Percentiles rank a stretch among this genome's conserved stretches.
These are phyloP conservation scores for Pseudanteris insignis DNA, from an alignment of 2,888 invertebrate species.

Conservation along the genomic window DNA sequence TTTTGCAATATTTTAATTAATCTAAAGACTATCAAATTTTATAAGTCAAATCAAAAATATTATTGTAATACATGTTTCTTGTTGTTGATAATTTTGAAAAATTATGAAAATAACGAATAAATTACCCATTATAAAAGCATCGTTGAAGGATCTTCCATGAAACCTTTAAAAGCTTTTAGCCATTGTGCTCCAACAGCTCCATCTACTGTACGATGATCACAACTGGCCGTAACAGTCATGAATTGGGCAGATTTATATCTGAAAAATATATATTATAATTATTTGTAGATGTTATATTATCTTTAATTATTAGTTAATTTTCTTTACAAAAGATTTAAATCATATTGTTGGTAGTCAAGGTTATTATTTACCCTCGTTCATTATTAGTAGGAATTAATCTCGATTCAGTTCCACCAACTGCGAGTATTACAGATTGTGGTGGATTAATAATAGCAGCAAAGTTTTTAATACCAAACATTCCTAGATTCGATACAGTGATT, in stretches of 20 bases:
- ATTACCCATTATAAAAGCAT: slow-evolving; percentile 82
- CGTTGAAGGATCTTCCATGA: slow-evolving; percentile 90
- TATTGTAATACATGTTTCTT: too few species aligned
- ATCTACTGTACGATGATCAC: slow-evolving; percentile 97
- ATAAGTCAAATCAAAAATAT: too few species aligned
- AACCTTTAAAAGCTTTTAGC: slow-evolving; percentile 88
- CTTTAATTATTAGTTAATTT: slow-evolving; percentile 1
- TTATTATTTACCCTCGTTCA: slow-evolving; percentile 76
- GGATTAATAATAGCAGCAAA: slow-evolving; percentile 97
- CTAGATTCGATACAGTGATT: slow-evolving; percentile 92
- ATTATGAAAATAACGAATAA: not conserved
- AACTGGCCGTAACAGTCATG: slow-evolving; percentile 92
- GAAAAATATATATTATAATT: slow-evolving; percentile 28
- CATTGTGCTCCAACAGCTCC: slow-evolving; percentile 98
- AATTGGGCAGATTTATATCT: slow-evolving; percentile 80
- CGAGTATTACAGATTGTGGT: slow-evolving; percentile 93
- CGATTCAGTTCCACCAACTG: slow-evolving; percentile 84
- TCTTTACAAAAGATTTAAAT: too few species aligned
- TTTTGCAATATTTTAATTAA: too few species aligned
- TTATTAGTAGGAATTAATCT: slow-evolving; percentile 78
- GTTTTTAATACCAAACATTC: slow-evolving; percentile 89
- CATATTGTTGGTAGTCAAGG: too few species aligned
- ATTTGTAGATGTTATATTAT: too few species aligned
- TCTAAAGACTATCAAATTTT: too few species aligned
- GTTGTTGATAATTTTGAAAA: not conserved